A percentile compares a stretch with the other conserved stretches of the same genome.
Conservation (phyloP, 1,140 invertebrate genomes). For the Ruditapes philippinarum region DNA sequence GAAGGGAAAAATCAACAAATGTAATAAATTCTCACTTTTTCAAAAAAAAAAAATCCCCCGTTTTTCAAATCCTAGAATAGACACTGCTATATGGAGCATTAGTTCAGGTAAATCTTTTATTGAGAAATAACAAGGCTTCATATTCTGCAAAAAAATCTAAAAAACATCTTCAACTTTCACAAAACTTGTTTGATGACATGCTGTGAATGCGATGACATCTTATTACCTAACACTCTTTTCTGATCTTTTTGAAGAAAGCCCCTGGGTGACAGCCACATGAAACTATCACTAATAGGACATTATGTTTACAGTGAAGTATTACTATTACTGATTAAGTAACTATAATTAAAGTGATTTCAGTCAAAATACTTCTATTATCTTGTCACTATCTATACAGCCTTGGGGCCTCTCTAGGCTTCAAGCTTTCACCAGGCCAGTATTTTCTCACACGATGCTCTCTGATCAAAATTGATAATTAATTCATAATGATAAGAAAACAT, state of each 20-base stretch:
- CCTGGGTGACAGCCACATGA: not conserved
- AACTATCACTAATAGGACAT: constrained; percentile 19
- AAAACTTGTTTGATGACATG: not conserved
- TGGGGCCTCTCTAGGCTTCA: not conserved
- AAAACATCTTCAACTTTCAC: not conserved
- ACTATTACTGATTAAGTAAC: not conserved
- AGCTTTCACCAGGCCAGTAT: not conserved
- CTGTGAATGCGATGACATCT: not conserved
- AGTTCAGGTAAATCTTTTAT: too few species aligned
- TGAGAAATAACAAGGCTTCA: too few species aligned
- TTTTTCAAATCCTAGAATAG: too few species aligned
- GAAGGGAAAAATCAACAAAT: too few species aligned
- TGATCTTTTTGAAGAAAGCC: not conserved
- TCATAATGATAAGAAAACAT: too few species aligned
- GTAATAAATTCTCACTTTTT: too few species aligned
- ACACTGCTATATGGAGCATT: too few species aligned
- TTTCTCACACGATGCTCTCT: not conserved
- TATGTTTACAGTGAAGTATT: not conserved
- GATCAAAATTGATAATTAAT: not conserved
- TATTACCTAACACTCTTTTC: not conserved
- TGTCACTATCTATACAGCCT: not conserved
- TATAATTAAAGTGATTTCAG: not conserved
- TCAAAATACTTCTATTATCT: not conserved
- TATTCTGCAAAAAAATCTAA: not conserved
- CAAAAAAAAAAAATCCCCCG: too few species aligned